Percentiles rank a stretch among this genome's conserved stretches.
phyloP scores from a whole-genome alignment of 2,888 invertebrate species.

The Perithous albicinctus region DNA sequence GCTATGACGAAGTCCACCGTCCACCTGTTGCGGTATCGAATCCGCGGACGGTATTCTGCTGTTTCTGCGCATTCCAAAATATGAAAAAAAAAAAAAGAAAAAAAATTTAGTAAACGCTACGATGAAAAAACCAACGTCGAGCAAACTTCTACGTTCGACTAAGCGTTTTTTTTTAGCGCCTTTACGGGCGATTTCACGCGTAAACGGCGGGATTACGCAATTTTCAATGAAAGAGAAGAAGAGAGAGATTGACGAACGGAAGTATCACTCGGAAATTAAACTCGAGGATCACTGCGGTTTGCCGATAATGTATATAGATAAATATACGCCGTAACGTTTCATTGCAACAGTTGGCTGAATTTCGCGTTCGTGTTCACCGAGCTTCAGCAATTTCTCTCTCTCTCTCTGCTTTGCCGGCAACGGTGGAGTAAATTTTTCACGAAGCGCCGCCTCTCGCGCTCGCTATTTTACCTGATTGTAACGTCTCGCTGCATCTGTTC shows the following conservation, averaged over 20 bases:
- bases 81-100: too few relatives aligned
- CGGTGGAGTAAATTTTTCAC: constrained; percentile 2
- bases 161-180: constrained; percentile 1
- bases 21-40: constrained; percentile 86
- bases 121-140: neutral
- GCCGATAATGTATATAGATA: constrained; percentile 1
- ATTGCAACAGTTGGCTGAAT: constrained; percentile 7
- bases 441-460: too few relatives aligned
- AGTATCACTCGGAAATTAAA: constrained; percentile 28
- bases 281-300: constrained; percentile 22
- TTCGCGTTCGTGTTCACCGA: constrained; percentile 16
- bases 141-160: neutral
- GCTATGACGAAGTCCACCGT: constrained; percentile 84
- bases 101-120: too few relatives aligned
- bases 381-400: constrained; percentile 7
- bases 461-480: constrained; percentile 82
- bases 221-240: constrained; percentile 51
- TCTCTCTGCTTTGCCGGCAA: too few relatives aligned
- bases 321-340: constrained; percentile 2
- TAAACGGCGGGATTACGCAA: constrained; percentile 41
- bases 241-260: neutral
- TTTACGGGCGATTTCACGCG: neutral
- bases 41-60: constrained; percentile 88
- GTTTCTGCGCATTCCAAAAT: constrained; percentile 84
- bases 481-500: constrained; percentile 82